Base-by-base conservation (phyloP, 2,113 vertebrate species). In the Myodes glareolus region DNA sequence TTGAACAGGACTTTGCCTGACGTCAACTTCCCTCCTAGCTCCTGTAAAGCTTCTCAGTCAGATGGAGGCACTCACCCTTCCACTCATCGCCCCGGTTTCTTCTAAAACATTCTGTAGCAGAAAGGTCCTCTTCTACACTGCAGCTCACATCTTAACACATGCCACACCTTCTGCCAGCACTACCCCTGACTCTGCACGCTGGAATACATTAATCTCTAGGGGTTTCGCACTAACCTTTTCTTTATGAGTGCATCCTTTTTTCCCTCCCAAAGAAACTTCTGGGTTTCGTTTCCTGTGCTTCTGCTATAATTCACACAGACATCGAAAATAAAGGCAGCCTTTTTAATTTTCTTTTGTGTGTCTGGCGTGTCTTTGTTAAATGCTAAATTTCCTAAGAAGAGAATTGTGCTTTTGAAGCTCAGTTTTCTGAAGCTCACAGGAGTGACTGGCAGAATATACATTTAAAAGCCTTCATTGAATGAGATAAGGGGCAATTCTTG, bases 301-400 rank as follows among this genome's bases (percentile, higher is more conserved):
- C 25, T 33, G 9, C 8, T 61, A 5, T 90, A 82, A 91, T 58
- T 85, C 78, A 61, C 14, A 55, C 13, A 81, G 12, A 77, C 39
- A 7, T 88, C 39, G 36, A 72, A 82, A 65, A 92, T 5, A 86
- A 13, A 94, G 36, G 3, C 12, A 52, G 10, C 76, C 55, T 68
- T 19, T 96, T 68, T 80, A 72, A 45, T 70, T 78, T 94, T 89
- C 89, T 45, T 39, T 85, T 31, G 8, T 84, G 1, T 39, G 42
- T 61, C 17, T 17, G 12, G 70, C 12, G 42, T 58, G 55, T 50
- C 23, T 95, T 92, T 92, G 45, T 90, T 90, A 92, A 87, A 80
- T 78, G 14, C 16, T 63, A 94, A 94, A n/a, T 42, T 94, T 75
- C 42, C 47, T 76, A 97, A 78, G 36, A 81, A 92, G 42, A 95